Conservation (phyloP, 2,797 vertebrate species). For the Leptatherina wallacei region DNA sequence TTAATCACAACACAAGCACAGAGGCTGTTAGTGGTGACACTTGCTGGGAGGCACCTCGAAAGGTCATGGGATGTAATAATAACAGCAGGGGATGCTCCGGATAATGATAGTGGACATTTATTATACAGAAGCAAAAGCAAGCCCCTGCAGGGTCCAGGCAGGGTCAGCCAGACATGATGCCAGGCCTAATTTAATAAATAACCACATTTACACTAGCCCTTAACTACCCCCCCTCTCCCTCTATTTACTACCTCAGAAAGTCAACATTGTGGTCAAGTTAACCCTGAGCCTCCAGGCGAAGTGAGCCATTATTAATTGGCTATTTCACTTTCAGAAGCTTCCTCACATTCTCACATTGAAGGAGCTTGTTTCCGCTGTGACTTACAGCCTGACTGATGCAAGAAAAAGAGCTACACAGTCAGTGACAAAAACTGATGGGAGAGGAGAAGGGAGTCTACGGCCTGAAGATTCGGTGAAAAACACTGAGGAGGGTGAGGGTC, state of each 20-base stretch:
- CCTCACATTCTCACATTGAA: slow-evolving; percentile 14
- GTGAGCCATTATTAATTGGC: slow-evolving; percentile 51
- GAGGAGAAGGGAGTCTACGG: slow-evolving; percentile 13
- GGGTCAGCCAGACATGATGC: slow-evolving; percentile 38
- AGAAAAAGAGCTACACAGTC: slow-evolving; percentile 19
- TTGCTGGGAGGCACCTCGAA: slow-evolving; percentile 61
- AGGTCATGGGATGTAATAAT: slow-evolving; percentile 66
- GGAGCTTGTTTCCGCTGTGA: slow-evolving; percentile 10
- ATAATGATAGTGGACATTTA: slow-evolving; percentile 69
- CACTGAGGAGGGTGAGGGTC: slow-evolving; percentile 1
- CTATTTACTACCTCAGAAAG: slow-evolving; percentile 33
- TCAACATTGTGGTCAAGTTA: slow-evolving; percentile 30
- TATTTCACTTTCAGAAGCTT: slow-evolving; percentile 39
- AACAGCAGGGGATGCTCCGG: slow-evolving; percentile 54
- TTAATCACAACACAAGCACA: slow-evolving; percentile 29
- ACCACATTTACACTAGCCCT: slow-evolving; percentile 46
- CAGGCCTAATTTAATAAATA: slow-evolving; percentile 48
- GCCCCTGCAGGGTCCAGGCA: slow-evolving; percentile 48
- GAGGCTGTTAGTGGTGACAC: slow-evolving; percentile 55
- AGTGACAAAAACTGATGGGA: slow-evolving; percentile 21
- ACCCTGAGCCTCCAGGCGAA: slow-evolving; percentile 35
- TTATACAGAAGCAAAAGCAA: slow-evolving; percentile 56
- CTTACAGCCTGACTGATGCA: slow-evolving; percentile 23
- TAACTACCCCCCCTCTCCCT: slow-evolving; percentile 45
- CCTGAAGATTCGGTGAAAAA: slow-evolving; percentile 30